phyloP scores from a whole-genome alignment of 2,113 vertebrate species.

The Gnathonemus longibarbis region DNA sequence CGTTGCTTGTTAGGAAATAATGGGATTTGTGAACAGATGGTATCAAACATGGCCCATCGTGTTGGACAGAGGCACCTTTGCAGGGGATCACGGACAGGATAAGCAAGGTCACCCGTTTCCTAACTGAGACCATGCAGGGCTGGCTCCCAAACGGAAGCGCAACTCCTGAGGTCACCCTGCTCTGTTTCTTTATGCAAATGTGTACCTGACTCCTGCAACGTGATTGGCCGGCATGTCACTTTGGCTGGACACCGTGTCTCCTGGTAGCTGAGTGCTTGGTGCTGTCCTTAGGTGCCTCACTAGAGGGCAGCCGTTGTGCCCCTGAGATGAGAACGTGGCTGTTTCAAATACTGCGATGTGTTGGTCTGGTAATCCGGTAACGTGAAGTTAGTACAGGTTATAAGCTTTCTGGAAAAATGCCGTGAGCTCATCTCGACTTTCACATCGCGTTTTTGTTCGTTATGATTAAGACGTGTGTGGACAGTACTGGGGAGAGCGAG shows the following conservation, averaged over 20 bases:
- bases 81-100: not conserved
- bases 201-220: not conserved
- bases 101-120: not conserved
- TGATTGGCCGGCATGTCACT: not conserved
- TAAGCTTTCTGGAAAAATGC: not conserved
- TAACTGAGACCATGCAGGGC: not conserved
- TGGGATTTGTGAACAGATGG: not conserved
- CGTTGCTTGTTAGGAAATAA: not conserved
- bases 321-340: not conserved
- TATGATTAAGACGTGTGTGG: not conserved
- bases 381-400: not conserved
- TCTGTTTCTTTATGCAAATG: not conserved
- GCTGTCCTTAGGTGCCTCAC: not conserved
- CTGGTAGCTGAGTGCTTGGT: not conserved
- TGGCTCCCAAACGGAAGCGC: not conserved
- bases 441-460: not conserved
- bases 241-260: not conserved
- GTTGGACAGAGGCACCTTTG: not conserved
- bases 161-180: not conserved
- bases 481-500: not conserved
- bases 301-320: not conserved
- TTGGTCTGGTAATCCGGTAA: not conserved
- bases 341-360: not conserved
- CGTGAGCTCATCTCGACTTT: not conserved
- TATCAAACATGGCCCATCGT: not conserved